phyloP scores from a whole-genome alignment of 2,888 invertebrate species.

The Panopea generosa region DNA sequence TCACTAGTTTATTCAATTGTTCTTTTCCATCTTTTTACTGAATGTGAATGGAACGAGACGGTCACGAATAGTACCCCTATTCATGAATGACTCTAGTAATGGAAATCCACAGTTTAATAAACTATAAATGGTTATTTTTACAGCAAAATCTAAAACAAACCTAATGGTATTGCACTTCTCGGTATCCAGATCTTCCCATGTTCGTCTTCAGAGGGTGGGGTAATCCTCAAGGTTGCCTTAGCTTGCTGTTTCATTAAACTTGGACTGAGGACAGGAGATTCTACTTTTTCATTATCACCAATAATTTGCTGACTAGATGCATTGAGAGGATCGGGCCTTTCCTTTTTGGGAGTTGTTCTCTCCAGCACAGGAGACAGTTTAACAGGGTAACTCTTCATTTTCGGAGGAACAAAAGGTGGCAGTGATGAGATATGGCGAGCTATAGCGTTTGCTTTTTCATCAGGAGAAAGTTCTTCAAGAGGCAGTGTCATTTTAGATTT shows the following conservation, averaged over 20 bases:
- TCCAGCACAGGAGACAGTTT: conserved; percentile 75
- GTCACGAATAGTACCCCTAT: no score
- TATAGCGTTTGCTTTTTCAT: conserved; percentile 73
- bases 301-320: conserved; percentile 8
- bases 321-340: conserved; percentile 49
- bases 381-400: conserved; percentile 72
- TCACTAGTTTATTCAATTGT: no score
- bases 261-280: conserved; percentile 58
- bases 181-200: conserved; percentile 72
- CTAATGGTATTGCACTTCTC: conserved; percentile 38
- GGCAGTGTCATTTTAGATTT: conserved; percentile 66
- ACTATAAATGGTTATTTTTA: no score
- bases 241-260: conserved; percentile 66
- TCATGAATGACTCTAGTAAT: no score
- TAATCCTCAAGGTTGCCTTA: conserved; percentile 67
- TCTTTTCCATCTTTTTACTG: no score
- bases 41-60: no score
- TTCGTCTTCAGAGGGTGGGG: conserved; percentile 69
- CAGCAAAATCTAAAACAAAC: no score
- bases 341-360: conserved; percentile 52
- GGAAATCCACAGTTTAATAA: no score
- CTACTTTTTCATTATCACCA: conserved; percentile 11
- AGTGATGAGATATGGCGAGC: conserved; percentile 72
- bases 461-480: conserved; percentile 64
- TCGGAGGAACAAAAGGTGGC: conserved; percentile 79